These are phyloP conservation scores for Tetraodon nigroviridis DNA, from an alignment of 2,113 vertebrate genomes.

Conservation along the genomic window DNA sequence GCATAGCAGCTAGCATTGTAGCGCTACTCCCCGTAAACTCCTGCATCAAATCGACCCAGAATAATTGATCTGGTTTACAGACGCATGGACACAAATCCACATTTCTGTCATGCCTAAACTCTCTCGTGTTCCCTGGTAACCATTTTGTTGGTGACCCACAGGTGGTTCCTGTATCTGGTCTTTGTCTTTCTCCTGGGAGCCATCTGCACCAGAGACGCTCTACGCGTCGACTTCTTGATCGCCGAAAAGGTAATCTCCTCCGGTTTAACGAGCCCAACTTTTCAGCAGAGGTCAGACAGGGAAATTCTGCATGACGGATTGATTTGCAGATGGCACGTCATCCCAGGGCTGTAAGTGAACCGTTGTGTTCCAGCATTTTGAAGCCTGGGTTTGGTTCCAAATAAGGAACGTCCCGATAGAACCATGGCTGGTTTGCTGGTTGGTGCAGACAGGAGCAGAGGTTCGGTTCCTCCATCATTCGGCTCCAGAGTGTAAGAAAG, in stretches of 20 bases:
- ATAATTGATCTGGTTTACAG: too few species aligned
- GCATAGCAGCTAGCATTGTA: too few species aligned
- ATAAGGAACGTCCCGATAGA: background rate
- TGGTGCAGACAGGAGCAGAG: background rate
- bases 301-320: slow-evolving; percentile 8
- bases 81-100: background rate
- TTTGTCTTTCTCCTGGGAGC: slow-evolving; percentile 94
- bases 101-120: background rate
- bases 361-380: too few species aligned
- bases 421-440: background rate
- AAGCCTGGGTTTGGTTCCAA: background rate
- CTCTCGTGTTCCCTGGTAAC: slow-evolving; percentile 26
- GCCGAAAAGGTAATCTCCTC: slow-evolving; percentile 87
- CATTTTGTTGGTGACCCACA: slow-evolving; percentile 67
- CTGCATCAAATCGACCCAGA: too few species aligned
- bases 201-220: slow-evolving; percentile 88
- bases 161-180: slow-evolving; percentile 97
- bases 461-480: background rate
- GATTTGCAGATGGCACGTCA: too few species aligned
- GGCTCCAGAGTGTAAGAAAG: too few species aligned
- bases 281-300: slow-evolving; percentile 5
- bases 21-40: too few species aligned
- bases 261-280: slow-evolving; percentile 15
- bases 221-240: slow-evolving; percentile 94
- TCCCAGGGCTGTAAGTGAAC: too few species aligned